phyloP scores from a whole-genome alignment of 2,113 vertebrate species.

The Oriolus oriolus region DNA sequence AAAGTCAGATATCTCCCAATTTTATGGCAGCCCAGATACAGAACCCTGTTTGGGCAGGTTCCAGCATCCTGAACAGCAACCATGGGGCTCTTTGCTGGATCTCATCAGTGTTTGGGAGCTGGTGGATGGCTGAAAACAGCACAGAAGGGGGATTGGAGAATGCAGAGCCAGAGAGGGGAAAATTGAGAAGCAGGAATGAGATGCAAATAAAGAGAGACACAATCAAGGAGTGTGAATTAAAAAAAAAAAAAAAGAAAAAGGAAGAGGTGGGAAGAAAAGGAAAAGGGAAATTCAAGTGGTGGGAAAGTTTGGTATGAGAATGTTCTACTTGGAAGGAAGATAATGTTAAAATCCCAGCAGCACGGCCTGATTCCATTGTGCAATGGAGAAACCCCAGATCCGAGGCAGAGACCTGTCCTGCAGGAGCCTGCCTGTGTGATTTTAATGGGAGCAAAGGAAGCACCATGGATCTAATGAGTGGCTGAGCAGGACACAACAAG shows the following conservation, averaged over 20 bases:
- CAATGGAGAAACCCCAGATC: neutral
- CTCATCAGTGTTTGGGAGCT: neutral
- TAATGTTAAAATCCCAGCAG: neutral
- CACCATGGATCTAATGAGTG: neutral
- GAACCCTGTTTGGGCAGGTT: neutral
- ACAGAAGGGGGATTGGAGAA: neutral
- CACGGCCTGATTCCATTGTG: neutral
- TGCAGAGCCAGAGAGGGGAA: neutral
- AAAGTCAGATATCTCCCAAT: neutral
- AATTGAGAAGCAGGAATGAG: neutral
- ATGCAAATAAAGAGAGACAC: neutral
- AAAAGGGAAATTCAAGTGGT: neutral
- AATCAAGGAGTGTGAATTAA: neutral
- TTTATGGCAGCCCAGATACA: neutral
- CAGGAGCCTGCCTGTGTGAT: neutral
- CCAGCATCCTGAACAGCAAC: neutral
- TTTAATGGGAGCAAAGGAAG: neutral
- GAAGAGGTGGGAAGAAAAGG: neutral
- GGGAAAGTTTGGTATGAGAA: neutral
- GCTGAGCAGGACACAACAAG: slow-evolving; percentile 56
- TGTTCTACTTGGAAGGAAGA: neutral
- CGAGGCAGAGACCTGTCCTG: neutral
- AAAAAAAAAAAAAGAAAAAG: neutral
- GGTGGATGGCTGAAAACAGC: neutral
- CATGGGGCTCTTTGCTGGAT: neutral